Percentiles rank a stretch among this genome's conserved stretches.
These are phyloP conservation scores for Pyrgilauda ruficollis DNA, from an alignment of 2,113 vertebrate genomes.

Conservation along the genomic window DNA sequence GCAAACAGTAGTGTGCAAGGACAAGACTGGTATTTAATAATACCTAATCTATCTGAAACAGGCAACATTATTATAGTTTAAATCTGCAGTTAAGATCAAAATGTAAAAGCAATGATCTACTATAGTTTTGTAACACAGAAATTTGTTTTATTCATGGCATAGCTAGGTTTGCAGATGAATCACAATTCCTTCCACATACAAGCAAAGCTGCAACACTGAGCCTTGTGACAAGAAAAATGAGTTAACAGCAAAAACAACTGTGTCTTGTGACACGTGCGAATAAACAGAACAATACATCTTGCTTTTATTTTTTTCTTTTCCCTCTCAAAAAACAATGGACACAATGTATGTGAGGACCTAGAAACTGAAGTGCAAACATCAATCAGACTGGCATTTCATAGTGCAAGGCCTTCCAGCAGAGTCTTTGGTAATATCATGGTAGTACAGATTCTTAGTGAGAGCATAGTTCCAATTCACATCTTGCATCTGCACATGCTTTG, in stretches of 20 bases:
- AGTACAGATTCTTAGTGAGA: background rate
- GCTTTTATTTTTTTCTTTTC: background rate
- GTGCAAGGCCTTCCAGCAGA: background rate
- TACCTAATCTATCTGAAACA: background rate
- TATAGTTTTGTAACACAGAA: background rate
- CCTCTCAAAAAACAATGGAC: background rate
- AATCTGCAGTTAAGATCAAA: background rate
- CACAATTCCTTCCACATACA: background rate
- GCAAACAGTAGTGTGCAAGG: background rate
- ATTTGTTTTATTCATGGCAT: background rate
- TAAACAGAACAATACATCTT: background rate
- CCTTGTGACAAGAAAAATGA: conserved; percentile 43
- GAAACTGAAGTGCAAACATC: background rate
- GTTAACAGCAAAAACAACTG: conserved; percentile 2
- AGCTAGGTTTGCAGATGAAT: background rate
- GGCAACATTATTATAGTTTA: background rate
- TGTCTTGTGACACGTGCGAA: background rate
- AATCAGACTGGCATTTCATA: background rate
- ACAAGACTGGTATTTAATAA: background rate
- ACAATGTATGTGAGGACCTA: background rate
- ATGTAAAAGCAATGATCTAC: background rate
- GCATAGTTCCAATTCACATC: background rate
- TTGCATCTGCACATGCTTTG: background rate
- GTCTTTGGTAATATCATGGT: background rate
- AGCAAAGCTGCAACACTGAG: background rate